phyloP scores from a whole-genome alignment of 2,113 vertebrate genomes.

The Lathamus discolor region DNA sequence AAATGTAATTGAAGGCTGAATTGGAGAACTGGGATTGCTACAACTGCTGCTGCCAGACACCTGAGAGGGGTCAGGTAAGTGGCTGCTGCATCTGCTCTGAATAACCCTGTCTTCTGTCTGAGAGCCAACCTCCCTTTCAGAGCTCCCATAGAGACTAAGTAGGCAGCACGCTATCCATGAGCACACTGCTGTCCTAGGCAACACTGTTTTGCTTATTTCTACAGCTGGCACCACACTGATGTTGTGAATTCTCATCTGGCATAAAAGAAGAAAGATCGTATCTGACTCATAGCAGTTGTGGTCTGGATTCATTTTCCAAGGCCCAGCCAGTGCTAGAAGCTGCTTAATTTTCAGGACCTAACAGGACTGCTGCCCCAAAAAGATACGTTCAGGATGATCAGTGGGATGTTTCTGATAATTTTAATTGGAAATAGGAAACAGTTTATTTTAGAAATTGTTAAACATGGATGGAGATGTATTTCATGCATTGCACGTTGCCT shows the following conservation, averaged over 20 bases:
- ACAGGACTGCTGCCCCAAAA: background rate
- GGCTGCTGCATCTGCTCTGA: background rate
- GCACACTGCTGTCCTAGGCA: background rate
- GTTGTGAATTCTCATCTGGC: background rate
- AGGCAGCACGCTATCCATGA: background rate
- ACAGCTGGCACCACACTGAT: background rate
- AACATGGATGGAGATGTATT: background rate
- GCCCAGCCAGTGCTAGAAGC: background rate
- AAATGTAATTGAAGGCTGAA: background rate
- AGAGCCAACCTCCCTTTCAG: background rate
- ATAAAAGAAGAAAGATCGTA: background rate
- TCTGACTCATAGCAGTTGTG: background rate
- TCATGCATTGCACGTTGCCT: background rate
- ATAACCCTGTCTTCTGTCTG: background rate
- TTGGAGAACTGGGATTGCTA: background rate
- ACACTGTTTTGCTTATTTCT: background rate
- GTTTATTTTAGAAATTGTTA: background rate
- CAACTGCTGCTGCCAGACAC: background rate
- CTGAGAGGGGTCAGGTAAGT: slow-evolving; percentile 1
- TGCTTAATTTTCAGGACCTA: background rate
- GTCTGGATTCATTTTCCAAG: background rate
- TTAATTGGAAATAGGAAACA: background rate
- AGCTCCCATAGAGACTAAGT: background rate
- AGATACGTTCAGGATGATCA: background rate
- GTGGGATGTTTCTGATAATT: background rate